Evolutionary conservation across 2,888 invertebrate genomes (phyloP), one percentile per base, ranked within the genome.

Genomic region (Copidosoma aretas): DNA sequence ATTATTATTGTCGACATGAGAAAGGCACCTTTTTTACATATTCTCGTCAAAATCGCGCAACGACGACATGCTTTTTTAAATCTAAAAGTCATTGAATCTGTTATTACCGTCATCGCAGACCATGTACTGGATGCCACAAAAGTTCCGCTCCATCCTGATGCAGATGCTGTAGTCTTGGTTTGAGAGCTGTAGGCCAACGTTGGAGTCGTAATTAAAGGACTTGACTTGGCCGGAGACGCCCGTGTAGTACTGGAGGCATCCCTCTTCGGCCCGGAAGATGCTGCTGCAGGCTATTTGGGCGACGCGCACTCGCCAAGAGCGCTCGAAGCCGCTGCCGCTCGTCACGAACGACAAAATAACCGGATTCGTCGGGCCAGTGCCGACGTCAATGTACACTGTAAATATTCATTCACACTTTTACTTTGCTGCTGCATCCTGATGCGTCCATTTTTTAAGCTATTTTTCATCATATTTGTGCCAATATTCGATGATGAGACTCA

Each of bases 131-230:
- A 94, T 91, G 0, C 93, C 92, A 76, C 95, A 95, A 80, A 94
- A 94, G 81, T 94, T 95, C 71, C 91, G 87, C 81, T 95, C 95
- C 79, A 91, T 91, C 41, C 95, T 85, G 52, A 95, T 88, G 81
- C 95, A 95, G 72, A 94, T 90, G 73, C 93, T 91, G 81, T 95
- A 95, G 82, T 95, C 94, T 81, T 95, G 94, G 82, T 94, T 94
- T 66, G 94, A 93, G 21, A 95, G 87, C 78, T 94, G 93, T 1
- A 91, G 85, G 0, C 94, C 94, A 0, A 87, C 87, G 0, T 86
- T 85, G 0, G 91, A 88, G 74, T 94, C 93, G 80, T 91, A 95
- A 84, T 95, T 95, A 84, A 92, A 95, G 4, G 94, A 93, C 52
- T 89, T 89, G 17, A 95, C 87, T 68, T 91, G 91, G 0, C 95